phyloP scores from a whole-genome alignment of 2,113 vertebrate genomes.

The Elachura formosa region DNA sequence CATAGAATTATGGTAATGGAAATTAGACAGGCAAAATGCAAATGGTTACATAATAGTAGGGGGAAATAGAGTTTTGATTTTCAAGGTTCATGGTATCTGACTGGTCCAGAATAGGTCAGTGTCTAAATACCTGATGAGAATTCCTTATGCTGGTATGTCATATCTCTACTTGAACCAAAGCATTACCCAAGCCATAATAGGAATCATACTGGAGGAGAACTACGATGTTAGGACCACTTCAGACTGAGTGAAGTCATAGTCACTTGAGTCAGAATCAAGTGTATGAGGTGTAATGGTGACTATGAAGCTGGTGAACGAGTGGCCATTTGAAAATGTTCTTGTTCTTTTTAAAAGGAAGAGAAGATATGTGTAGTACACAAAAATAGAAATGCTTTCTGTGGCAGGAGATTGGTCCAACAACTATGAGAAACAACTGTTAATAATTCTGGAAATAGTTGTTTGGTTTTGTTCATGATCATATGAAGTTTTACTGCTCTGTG shows the following conservation, averaged over 20 bases:
- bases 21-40: neutral
- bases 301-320: neutral
- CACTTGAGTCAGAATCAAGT: conserved; percentile 16
- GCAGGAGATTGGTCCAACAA: neutral
- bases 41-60: neutral
- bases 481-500: neutral
- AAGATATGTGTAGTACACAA: neutral
- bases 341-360: neutral
- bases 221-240: neutral
- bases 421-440: neutral
- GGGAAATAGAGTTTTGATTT: neutral
- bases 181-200: neutral
- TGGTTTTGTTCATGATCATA: neutral
- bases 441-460: neutral
- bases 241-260: conserved; percentile 2
- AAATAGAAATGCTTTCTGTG: neutral
- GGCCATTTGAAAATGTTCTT: neutral
- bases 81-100: neutral
- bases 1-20: neutral
- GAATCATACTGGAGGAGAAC: neutral
- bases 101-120: neutral
- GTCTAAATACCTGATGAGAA: neutral
- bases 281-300: neutral
- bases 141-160: conserved; percentile 1
- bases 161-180: neutral